phyloP scores from a whole-genome alignment of 2,113 vertebrate species.

The Coregonus clupeaformis region DNA sequence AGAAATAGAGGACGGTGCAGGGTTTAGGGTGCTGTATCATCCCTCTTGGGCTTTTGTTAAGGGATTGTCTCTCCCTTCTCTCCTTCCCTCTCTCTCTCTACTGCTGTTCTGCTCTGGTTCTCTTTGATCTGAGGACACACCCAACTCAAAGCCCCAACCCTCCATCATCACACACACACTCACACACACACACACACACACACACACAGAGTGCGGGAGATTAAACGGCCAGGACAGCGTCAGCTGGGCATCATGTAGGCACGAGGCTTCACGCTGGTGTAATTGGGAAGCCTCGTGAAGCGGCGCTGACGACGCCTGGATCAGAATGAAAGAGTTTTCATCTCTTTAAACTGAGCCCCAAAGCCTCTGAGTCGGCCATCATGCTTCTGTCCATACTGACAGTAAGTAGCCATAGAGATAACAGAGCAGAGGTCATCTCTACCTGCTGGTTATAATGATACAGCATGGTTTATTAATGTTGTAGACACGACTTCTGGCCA shows the following conservation, averaged over 20 bases:
- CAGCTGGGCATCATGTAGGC: not conserved
- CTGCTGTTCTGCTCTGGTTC: constrained; percentile 12
- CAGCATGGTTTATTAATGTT: constrained; percentile 5
- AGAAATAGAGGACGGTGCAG: constrained; percentile 21
- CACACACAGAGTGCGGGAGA: not conserved
- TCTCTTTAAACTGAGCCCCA: constrained; percentile 32
- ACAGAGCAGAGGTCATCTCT: too few species aligned
- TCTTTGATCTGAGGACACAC: constrained; percentile 58
- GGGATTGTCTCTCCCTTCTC: constrained; percentile 18
- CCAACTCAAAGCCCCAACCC: constrained; percentile 55
- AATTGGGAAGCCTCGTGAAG: constrained; percentile 46
- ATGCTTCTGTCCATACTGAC: constrained; percentile 27
- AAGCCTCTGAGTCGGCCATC: constrained; percentile 28
- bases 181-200: constrained; percentile 1
- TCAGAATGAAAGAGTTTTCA: constrained; percentile 37
- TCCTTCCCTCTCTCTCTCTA: constrained; percentile 6
- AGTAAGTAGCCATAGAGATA: too few species aligned
- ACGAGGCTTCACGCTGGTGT: constrained; percentile 39
- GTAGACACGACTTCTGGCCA: not conserved
- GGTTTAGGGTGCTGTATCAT: not conserved
- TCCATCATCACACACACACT: constrained; percentile 32
- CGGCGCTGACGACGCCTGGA: constrained; percentile 38
- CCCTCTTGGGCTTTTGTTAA: constrained; percentile 11
- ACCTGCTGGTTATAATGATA: not conserved
- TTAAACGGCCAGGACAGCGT: not conserved